Base-by-base conservation (phyloP, 2,797 vertebrate species). In the Malacoctenus gilli region DNA sequence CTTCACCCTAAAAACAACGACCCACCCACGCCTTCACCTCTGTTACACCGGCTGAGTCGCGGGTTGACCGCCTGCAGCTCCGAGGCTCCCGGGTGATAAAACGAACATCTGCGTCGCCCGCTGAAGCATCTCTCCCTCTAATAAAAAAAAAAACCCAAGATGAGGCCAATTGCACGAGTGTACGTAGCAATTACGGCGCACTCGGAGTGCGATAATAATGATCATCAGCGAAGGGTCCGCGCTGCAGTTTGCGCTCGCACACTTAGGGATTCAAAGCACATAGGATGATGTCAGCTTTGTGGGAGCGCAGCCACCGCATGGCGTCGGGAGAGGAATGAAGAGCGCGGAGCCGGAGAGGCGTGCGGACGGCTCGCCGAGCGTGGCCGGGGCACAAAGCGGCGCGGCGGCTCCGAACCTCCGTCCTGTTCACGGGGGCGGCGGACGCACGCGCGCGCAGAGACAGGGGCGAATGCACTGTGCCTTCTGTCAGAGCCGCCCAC, bases 401-500 rank as follows among this genome's bases (percentile, higher is more conserved):
- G n/a, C n/a, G n/a, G n/a, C n/a, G n/a, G 59, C 61, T 57, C 61
- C 50, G 68, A 47, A 59, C 57, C 67, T 49, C 53, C 57, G 49
- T 72, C 23, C 55, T 68, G 69, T 14, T 34, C 37, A 59, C n/a
- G 61, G 65, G 57, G 56, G 70, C 31, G 60, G 51, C 46, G 74
- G 42, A 77, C 73, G 59, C 63, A 58, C 15, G 14, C 11, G 67
- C 59, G 37, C 56, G 30, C 71, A 44, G 63, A 42, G 56, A 54
- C 62, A 67, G 23, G 9, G 18, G 41, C 14, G 8, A 46, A 49
- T 3, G 68, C 59, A 40, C 49, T 51, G 43, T 47, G 70, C 64
- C 55, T 80, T 65, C 63, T 71, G 79, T 85, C 71, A 59, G 16
- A 75, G 62, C 77, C 82, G 75, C 83, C 82, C 80, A 85, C 84